These are phyloP conservation scores for Tipula vernalis DNA, from an alignment of 2,888 invertebrate genomes.

Conservation along the genomic window DNA sequence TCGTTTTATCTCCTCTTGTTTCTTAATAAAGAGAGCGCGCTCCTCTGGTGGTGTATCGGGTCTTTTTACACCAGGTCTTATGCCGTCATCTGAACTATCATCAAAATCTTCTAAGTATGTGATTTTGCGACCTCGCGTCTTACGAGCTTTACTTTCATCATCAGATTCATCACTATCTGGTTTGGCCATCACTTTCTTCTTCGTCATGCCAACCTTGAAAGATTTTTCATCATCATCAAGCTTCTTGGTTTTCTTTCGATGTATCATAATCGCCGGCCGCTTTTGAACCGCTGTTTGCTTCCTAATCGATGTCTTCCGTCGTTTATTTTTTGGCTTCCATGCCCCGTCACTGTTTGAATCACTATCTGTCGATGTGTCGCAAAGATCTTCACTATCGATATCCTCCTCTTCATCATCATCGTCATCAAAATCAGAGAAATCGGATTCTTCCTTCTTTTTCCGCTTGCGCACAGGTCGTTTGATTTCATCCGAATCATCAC, in stretches of 20 bases:
- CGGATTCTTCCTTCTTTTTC: slow-evolving; percentile 31
- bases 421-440: slow-evolving; percentile 49
- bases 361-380: slow-evolving; percentile 34
- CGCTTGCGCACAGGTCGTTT: slow-evolving; percentile 43
- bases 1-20: slow-evolving; percentile 35
- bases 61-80: slow-evolving; percentile 34
- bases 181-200: slow-evolving; percentile 64
- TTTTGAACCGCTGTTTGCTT: neutral
- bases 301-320: slow-evolving; percentile 21
- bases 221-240: slow-evolving; percentile 30
- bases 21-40: slow-evolving; percentile 33
- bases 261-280: neutral
- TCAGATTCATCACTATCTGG: slow-evolving; percentile 48
- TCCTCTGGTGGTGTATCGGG: slow-evolving; percentile 37
- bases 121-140: slow-evolving; percentile 31
- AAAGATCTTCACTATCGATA: slow-evolving; percentile 34
- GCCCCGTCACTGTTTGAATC: slow-evolving; percentile 32
- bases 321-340: slow-evolving; percentile 31
- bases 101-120: slow-evolving; percentile 34
- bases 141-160: slow-evolving; percentile 14
- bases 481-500: slow-evolving; percentile 35
- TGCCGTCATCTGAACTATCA: slow-evolving; percentile 35
- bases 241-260: slow-evolving; percentile 25
- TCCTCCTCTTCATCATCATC: slow-evolving; percentile 34
- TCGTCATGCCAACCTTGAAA: slow-evolving; percentile 36